A percentile compares a stretch with the other conserved stretches of the same genome.
Evolutionary conservation across 2,888 invertebrate species (phyloP).

Genomic region (Morpho achilles): DNA sequence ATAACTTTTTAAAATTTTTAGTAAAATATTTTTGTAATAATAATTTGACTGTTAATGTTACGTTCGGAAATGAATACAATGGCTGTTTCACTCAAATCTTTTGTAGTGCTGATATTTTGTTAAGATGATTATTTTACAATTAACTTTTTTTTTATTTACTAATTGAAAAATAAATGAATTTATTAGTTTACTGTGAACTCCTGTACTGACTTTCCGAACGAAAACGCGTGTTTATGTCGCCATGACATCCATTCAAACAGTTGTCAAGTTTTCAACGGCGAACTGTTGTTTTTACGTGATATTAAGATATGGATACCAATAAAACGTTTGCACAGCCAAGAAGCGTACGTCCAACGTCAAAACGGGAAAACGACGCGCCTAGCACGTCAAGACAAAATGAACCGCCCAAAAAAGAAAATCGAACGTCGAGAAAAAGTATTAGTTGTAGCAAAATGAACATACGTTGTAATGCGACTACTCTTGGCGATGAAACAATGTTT

Average conservation of each 20-base stretch:
- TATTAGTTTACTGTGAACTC: background rate
- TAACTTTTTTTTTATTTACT: background rate
- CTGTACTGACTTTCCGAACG: background rate
- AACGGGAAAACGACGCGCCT: constrained; percentile 41
- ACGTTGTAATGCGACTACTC: constrained; percentile 36
- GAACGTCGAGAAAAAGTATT: constrained; percentile 5
- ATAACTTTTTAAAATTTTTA: background rate
- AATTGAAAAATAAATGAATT: background rate
- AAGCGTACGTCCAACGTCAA: constrained; percentile 38
- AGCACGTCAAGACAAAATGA: constrained; percentile 34
- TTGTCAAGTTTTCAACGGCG: constrained; percentile 35
- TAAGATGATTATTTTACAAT: background rate
- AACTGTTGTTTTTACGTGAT: background rate
- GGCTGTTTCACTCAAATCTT: background rate
- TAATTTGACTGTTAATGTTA: background rate
- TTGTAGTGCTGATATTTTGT: background rate
- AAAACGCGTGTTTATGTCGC: constrained; percentile 35
- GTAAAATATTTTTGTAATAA: background rate
- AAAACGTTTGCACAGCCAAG: constrained; percentile 42
- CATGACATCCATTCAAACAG: constrained; percentile 53
- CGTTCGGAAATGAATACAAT: background rate
- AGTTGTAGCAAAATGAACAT: background rate
- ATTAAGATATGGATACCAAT: constrained; percentile 42
- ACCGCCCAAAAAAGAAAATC: background rate
- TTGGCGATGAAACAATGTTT: constrained; percentile 38